phyloP scores from a whole-genome alignment of 2,113 vertebrate species.

The Otolemur garnettii region DNA sequence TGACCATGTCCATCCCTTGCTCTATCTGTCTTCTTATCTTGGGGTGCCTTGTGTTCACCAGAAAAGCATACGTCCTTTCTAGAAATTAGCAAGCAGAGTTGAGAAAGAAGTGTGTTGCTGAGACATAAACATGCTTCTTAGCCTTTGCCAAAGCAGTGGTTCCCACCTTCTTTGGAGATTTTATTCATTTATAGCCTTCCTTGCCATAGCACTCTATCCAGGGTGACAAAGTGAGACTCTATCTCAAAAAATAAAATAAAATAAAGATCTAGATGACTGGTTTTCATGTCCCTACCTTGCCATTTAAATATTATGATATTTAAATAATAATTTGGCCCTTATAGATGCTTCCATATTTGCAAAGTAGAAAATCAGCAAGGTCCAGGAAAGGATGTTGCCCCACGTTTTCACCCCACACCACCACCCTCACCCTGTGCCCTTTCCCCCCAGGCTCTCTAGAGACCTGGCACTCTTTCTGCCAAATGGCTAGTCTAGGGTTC shows the following conservation, averaged over 20 bases:
- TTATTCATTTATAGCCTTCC: background rate
- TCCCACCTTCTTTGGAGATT: background rate
- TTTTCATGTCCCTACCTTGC: background rate
- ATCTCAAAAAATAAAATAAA: too few relatives aligned
- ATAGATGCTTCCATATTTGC: background rate
- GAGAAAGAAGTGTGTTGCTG: background rate
- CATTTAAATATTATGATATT: background rate
- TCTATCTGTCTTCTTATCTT: slow-evolving; percentile 86
- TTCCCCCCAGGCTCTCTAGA: background rate
- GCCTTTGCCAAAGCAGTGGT: background rate
- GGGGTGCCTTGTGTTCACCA: slow-evolving; percentile 88
- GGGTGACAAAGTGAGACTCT: too few relatives aligned
- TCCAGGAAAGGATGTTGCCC: background rate
- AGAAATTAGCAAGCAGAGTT: slow-evolving; percentile 58
- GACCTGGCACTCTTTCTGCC: background rate
- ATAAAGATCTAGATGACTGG: background rate
- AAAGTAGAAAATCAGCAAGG: slow-evolving; percentile 5
- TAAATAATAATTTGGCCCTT: background rate
- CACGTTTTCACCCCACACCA: background rate
- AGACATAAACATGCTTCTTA: background rate
- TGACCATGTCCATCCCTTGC: slow-evolving; percentile 84
- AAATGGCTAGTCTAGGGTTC: background rate
- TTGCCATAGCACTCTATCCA: too few relatives aligned
- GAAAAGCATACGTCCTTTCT: slow-evolving; percentile 85
- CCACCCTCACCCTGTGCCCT: accelerated